These are phyloP conservation scores for Xiphias gladius DNA, from an alignment of 2,113 vertebrate species.

Conservation along the genomic window DNA sequence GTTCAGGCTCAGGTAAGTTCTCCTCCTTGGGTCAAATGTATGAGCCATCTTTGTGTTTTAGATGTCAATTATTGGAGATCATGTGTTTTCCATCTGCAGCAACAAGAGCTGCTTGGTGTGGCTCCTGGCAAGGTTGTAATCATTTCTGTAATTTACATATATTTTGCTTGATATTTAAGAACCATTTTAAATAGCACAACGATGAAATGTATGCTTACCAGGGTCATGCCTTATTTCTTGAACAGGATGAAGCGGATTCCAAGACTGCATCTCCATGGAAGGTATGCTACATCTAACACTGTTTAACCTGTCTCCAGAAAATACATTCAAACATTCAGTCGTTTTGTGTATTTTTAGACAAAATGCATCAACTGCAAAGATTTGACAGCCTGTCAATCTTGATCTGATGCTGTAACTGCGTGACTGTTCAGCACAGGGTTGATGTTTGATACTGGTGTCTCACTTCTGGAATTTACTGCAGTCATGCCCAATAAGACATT, in stretches of 20 bases:
- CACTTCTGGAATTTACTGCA: slow-evolving; percentile 3
- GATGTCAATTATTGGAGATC: not conserved
- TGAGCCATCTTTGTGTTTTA: not conserved
- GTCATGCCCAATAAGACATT: slow-evolving; percentile 15
- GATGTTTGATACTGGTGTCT: slow-evolving; percentile 27
- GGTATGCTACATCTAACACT: slow-evolving; percentile 80
- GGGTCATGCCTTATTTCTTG: not conserved
- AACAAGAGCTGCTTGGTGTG: slow-evolving; percentile 86
- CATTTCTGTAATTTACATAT: not conserved
- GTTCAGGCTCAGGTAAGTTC: slow-evolving; percentile 91
- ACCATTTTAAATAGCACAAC: not conserved
- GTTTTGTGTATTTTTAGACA: not conserved
- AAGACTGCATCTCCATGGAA: slow-evolving; percentile 98
- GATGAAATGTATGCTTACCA: not conserved
- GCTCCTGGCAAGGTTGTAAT: slow-evolving; percentile 86
- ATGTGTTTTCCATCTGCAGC: slow-evolving; percentile 40
- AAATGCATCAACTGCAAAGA: not conserved
- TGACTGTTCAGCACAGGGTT: slow-evolving; percentile 34
- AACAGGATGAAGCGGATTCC: slow-evolving; percentile 93
- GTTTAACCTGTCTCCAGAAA: fast-evolving
- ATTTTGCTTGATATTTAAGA: not conserved
- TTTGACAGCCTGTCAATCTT: slow-evolving; percentile 25
- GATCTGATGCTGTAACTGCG: slow-evolving; percentile 36
- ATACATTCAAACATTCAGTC: not conserved
- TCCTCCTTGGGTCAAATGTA: not conserved